phyloP scores from a whole-genome alignment of 2,888 invertebrate genomes.

The Brenthis daphne region DNA sequence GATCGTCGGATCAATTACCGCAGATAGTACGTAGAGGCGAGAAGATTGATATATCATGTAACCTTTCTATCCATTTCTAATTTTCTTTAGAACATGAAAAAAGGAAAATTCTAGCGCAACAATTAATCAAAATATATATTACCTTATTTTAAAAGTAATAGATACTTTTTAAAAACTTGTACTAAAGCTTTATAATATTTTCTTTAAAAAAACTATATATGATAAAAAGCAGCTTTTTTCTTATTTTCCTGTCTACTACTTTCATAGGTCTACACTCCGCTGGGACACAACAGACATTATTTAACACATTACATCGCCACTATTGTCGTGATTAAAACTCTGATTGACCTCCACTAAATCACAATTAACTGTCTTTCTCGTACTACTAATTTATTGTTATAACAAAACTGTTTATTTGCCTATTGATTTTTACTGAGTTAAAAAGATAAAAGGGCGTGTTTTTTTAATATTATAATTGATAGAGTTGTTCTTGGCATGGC shows the following conservation, averaged over 20 bases:
- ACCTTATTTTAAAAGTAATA: too few species aligned
- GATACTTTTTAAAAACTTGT: too few species aligned
- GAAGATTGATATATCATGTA: too few species aligned
- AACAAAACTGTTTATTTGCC: conserved; percentile 22
- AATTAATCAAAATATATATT: too few species aligned
- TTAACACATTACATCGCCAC: conserved; percentile 73
- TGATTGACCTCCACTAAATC: conserved; percentile 80
- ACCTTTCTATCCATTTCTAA: too few species aligned
- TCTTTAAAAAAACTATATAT: too few species aligned
- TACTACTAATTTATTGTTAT: conserved; percentile 53
- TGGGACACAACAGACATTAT: conserved; percentile 63
- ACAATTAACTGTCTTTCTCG: conserved; percentile 72
- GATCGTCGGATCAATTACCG: too few species aligned
- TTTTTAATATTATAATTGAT: neutral
- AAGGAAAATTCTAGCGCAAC: too few species aligned
- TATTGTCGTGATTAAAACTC: conserved; percentile 80
- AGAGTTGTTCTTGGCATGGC: neutral
- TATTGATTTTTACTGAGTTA: conserved; percentile 16
- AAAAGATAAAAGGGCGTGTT: conserved; percentile 6
- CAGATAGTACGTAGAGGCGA: too few species aligned
- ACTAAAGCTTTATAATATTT: too few species aligned
- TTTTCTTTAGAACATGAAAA: too few species aligned
- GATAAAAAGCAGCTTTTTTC: neutral
- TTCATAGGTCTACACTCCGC: conserved; percentile 54
- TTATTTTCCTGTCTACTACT: conserved; percentile 25